Evolutionary conservation across 2,113 vertebrate species (phyloP).

Genomic region (Microcebus lehilahytsara): DNA sequence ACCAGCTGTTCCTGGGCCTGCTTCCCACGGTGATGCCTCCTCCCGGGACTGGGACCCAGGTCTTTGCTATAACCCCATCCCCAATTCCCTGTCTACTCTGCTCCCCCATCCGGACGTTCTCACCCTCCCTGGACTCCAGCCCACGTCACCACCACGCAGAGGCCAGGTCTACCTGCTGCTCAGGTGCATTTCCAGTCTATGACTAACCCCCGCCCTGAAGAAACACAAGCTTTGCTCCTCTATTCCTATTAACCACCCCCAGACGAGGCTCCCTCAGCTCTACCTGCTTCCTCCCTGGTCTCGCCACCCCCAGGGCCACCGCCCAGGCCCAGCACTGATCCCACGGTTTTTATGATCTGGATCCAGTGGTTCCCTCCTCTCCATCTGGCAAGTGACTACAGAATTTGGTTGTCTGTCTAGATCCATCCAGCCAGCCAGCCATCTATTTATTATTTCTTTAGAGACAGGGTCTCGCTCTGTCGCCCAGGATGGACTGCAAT

Average conservation of each 20-base stretch:
- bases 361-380: neutral
- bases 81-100: neutral
- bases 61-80: neutral
- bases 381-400: neutral
- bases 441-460: too few relatives aligned
- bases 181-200: neutral
- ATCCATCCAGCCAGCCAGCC: too few relatives aligned
- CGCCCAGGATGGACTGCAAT: too few relatives aligned
- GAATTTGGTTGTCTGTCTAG: neutral
- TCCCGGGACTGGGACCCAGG: neutral
- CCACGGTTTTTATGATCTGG: neutral
- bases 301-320: accelerated
- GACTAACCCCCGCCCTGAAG: neutral
- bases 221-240: neutral
- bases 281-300: too few relatives aligned
- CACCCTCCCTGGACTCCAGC: neutral
- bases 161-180: neutral
- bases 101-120: neutral
- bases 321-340: accelerated
- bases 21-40: neutral
- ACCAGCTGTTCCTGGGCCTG: accelerated
- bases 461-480: too few relatives aligned
- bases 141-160: neutral
- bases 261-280: neutral
- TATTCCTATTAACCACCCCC: neutral